Conservation (phyloP, 2,113 vertebrate species). For the Colinus virginianus region DNA sequence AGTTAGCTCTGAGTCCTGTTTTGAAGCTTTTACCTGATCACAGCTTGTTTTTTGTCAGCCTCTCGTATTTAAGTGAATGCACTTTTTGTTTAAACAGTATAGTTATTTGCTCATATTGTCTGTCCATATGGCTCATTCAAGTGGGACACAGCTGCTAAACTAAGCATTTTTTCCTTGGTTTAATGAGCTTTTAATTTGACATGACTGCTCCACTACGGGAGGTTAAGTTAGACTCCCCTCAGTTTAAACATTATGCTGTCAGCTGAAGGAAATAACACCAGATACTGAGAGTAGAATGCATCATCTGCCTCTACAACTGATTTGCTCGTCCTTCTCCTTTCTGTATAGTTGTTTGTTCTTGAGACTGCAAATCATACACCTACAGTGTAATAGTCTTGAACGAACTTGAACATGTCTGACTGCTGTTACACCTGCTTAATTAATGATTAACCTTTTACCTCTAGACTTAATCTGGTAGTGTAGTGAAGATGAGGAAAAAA, state of each 20-base stretch:
- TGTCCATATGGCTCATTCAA: constrained; percentile 35
- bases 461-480: not conserved
- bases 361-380: not conserved
- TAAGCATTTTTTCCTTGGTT: not conserved
- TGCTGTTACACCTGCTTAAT: not conserved
- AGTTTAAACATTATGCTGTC: not conserved
- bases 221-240: not conserved
- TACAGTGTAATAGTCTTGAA: not conserved
- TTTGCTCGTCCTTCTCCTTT: not conserved
- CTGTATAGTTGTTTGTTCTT: not conserved
- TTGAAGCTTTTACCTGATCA: not conserved
- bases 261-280: not conserved
- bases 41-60: not conserved
- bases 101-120: constrained; percentile 19
- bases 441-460: not conserved
- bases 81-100: not conserved
- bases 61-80: not conserved
- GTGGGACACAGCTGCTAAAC: constrained; percentile 4
- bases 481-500: not conserved
- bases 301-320: not conserved
- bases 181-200: constrained; percentile 50
- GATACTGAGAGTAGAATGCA: accelerated
- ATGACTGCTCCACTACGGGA: not conserved
- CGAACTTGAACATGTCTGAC: not conserved
- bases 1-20: not conserved